These are phyloP conservation scores for Seira musarum DNA, from an alignment of 2,888 invertebrate species.

Conservation along the genomic window DNA sequence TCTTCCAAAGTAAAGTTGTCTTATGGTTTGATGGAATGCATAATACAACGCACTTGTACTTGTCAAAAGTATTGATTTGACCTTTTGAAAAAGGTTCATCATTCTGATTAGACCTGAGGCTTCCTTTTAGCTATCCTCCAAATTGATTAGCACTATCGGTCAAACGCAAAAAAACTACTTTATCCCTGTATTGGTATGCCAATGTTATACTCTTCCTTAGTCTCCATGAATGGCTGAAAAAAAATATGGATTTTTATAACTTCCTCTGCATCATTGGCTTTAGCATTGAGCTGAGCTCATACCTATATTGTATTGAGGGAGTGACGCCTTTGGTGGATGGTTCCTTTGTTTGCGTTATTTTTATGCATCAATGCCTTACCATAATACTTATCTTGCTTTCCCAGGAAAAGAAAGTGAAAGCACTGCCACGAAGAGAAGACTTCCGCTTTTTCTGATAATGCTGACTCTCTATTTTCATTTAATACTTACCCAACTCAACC, in stretches of 20 bases:
- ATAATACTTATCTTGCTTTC: not conserved
- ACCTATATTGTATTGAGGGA: too few relatives aligned
- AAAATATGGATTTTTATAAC: not conserved
- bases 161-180: too few relatives aligned
- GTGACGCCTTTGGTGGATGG: not conserved
- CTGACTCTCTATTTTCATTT: too few relatives aligned
- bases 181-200: too few relatives aligned
- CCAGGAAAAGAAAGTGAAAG: not conserved
- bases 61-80: conserved; percentile 37
- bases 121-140: not conserved
- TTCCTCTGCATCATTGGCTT: not conserved
- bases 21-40: too few relatives aligned
- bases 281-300: too few relatives aligned
- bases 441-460: too few relatives aligned
- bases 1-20: too few relatives aligned
- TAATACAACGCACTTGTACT: not conserved
- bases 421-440: too few relatives aligned
- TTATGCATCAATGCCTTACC: not conserved
- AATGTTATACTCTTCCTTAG: too few relatives aligned
- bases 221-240: too few relatives aligned
- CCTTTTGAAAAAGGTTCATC: conserved; percentile 37
- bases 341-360: not conserved
- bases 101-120: conserved; percentile 27
- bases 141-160: conserved; percentile 71
- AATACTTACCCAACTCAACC: too few relatives aligned